phyloP scores from a whole-genome alignment of 2,888 invertebrate species.

The Leptopilina syphax region DNA sequence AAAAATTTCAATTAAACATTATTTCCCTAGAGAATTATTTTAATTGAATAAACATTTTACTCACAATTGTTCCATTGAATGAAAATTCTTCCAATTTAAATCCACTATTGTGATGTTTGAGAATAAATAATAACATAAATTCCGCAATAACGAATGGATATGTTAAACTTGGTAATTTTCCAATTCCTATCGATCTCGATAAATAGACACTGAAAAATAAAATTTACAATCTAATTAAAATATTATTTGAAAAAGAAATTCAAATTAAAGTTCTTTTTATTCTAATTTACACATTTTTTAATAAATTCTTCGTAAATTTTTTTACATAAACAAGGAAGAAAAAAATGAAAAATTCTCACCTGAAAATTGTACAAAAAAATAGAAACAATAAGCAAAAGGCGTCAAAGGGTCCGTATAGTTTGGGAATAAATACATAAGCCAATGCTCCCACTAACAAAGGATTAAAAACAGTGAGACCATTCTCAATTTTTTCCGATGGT shows the following conservation, averaged over 20 bases:
- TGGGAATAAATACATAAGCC: constrained; percentile 65
- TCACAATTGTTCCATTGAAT: constrained; percentile 12
- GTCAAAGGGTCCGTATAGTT: constrained; percentile 65
- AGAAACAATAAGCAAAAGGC: constrained; percentile 63
- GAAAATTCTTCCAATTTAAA: background rate
- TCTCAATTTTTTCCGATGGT: constrained; percentile 60
- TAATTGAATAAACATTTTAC: background rate
- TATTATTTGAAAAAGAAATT: background rate
- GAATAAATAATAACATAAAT: constrained; percentile 69
- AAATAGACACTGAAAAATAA: constrained; percentile 69
- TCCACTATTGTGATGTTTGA: constrained; percentile 54
- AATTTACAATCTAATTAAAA: background rate
- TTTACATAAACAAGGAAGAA: no score
- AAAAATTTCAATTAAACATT: no score
- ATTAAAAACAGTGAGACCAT: constrained; percentile 72
- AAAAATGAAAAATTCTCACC: constrained; percentile 58
- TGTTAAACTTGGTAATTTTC: constrained; percentile 69
- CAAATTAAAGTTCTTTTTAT: no score
- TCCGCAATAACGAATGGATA: constrained; percentile 74
- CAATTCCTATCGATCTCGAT: constrained; percentile 65
- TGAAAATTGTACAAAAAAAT: constrained; percentile 65
- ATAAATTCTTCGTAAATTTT: background rate
- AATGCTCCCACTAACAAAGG: constrained; percentile 68
- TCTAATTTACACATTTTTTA: no score
- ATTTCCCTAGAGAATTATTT: no score